These are phyloP conservation scores for Volucella inflata DNA, from an alignment of 2,888 invertebrate species.

Conservation along the genomic window DNA sequence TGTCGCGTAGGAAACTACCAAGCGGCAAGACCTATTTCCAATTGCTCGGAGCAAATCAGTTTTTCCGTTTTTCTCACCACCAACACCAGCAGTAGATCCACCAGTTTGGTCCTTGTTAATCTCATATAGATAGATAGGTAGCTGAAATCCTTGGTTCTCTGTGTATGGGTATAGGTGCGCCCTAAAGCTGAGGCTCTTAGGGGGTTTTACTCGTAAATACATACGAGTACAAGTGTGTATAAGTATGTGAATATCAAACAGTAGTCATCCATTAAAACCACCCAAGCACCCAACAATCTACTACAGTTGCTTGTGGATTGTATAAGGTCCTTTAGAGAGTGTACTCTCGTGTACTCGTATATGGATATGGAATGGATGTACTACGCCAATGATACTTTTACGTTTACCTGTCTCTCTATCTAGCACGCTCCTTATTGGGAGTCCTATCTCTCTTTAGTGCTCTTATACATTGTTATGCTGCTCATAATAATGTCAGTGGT, in stretches of 20 bases:
- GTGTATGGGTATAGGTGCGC: conserved; percentile 4
- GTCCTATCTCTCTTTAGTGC: conserved; percentile 32
- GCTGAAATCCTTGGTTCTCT: conserved; percentile 8
- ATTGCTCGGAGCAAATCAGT: conserved; percentile 3
- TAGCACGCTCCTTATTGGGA: neutral
- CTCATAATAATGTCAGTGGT: conserved; percentile 76
- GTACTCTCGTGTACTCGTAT: neutral
- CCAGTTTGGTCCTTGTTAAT: conserved; percentile 37
- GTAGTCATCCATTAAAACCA: conserved; percentile 46
- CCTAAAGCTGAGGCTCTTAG: too few species aligned
- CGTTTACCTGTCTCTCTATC: conserved; percentile 29
- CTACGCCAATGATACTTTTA: conserved; percentile 53
- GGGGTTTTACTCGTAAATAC: too few species aligned
- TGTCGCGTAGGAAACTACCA: too few species aligned
- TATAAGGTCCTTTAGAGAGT: conserved; percentile 58
- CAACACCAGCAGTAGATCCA: neutral
- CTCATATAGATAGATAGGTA: conserved; percentile 25
- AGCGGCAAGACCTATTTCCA: too few species aligned
- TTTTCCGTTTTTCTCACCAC: neutral
- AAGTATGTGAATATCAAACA: conserved; percentile 3
- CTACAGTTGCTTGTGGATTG: conserved; percentile 62
- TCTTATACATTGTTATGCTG: conserved; percentile 72
- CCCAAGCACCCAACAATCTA: conserved; percentile 47
- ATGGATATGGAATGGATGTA: too few species aligned
- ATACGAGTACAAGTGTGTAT: too few species aligned